These are phyloP conservation scores for Centruroides sculpturatus DNA, from an alignment of 1,140 invertebrate genomes.

Conservation along the genomic window DNA sequence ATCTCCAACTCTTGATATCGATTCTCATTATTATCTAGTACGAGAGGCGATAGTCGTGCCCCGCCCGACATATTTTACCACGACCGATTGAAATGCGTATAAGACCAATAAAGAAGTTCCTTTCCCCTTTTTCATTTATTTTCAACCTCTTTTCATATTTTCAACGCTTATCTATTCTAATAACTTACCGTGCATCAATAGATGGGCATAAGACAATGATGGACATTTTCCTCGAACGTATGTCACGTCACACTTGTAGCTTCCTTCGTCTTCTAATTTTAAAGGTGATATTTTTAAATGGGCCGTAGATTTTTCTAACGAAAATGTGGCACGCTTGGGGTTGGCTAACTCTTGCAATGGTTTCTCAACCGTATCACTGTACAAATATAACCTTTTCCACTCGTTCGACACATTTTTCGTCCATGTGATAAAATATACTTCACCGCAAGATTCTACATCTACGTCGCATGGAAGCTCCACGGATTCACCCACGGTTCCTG, in stretches of 20 bases:
- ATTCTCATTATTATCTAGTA: no score
- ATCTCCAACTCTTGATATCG: no score
- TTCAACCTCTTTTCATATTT: no score
- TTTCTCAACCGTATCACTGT: slow-evolving; percentile 19
- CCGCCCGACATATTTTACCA: no score
- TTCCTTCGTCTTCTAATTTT: slow-evolving; percentile 18
- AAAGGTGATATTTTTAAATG: slow-evolving; percentile 13
- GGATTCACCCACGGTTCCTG: slow-evolving; percentile 17
- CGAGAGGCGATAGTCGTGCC: no score
- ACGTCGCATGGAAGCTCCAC: slow-evolving; percentile 18
- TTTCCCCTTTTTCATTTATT: no score
- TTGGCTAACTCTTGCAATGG: slow-evolving; percentile 18
- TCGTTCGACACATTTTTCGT: slow-evolving; percentile 18
- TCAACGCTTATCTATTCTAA: background rate
- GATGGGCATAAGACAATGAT: slow-evolving; percentile 21
- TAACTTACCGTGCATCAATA: slow-evolving; percentile 20
- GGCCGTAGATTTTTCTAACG: slow-evolving; percentile 5
- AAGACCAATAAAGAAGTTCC: no score
- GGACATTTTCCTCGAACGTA: slow-evolving; percentile 22
- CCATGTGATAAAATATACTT: slow-evolving; percentile 23
- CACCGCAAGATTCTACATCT: slow-evolving; percentile 19
- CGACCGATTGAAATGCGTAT: no score
- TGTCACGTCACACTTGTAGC: slow-evolving; percentile 23
- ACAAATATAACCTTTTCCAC: slow-evolving; percentile 21
- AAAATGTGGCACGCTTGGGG: slow-evolving; percentile 15